Evolutionary conservation across 2,797 vertebrate species (phyloP).

Genomic region (Semaprochilodus insignis): DNA sequence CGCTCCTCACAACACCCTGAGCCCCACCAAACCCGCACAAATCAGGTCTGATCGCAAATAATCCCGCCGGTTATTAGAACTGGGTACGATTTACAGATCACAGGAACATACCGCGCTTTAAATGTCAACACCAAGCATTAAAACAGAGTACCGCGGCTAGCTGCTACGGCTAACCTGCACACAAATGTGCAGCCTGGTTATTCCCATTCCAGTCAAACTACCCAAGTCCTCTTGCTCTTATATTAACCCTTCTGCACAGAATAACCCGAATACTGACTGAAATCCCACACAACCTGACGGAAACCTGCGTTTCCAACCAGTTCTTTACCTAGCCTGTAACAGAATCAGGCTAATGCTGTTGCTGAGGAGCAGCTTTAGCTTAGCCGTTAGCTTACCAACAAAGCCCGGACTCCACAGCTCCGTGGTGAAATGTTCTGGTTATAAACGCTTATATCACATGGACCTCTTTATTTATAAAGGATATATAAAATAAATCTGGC

Average conservation of each 20-base stretch:
- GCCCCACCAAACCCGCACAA: no score
- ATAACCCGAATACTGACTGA: neutral
- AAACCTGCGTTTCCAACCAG: neutral
- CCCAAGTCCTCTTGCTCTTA: neutral
- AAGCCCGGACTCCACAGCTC: conserved; percentile 24
- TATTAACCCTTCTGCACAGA: neutral
- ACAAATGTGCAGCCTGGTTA: neutral
- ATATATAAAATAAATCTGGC: neutral
- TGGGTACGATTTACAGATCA: no score
- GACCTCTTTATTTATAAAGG: neutral
- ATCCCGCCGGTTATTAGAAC: no score
- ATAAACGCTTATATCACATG: neutral
- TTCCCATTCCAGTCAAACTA: neutral
- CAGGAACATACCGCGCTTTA: neutral
- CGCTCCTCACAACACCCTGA: neutral
- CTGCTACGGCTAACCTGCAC: neutral
- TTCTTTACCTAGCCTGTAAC: neutral
- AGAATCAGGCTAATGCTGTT: neutral
- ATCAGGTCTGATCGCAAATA: no score
- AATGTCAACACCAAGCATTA: neutral
- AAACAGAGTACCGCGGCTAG: neutral
- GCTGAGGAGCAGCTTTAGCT: conserved; percentile 2
- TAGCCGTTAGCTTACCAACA: conserved; percentile 45
- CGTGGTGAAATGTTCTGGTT: neutral
- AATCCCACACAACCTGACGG: neutral